Percentiles rank a stretch among this genome's conserved stretches.
Evolutionary conservation across 2,113 vertebrate genomes (phyloP).

Genomic region (Toxostoma redivivum): DNA sequence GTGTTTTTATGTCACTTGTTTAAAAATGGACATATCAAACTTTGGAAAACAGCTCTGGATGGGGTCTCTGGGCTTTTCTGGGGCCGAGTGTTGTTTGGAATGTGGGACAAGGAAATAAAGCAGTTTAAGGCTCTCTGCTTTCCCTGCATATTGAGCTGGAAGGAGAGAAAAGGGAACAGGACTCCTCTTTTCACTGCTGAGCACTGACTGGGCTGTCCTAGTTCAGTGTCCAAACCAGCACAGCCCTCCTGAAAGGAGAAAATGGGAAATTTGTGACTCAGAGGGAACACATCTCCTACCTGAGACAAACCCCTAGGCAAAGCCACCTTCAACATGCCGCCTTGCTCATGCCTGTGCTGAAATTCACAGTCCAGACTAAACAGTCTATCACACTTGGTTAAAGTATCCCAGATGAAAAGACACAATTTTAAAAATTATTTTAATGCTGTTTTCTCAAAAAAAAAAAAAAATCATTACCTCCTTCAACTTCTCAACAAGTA

Average conservation of each 20-base stretch:
- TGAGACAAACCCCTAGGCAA: neutral
- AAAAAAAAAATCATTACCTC: neutral
- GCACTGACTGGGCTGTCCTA: neutral
- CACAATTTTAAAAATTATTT: neutral
- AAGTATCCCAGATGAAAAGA: neutral
- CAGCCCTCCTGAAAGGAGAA: neutral
- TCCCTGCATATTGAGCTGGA: neutral
- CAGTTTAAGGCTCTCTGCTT: neutral
- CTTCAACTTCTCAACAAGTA: conserved; percentile 18
- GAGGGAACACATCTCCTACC: neutral
- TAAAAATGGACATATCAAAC: neutral
- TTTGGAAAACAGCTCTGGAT: neutral
- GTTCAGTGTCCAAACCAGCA: neutral
- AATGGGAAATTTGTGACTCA: neutral
- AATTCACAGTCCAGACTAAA: neutral
- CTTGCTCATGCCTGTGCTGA: neutral
- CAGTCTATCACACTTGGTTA: neutral
- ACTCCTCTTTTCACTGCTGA: neutral
- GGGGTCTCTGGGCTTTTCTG: neutral
- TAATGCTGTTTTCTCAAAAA: neutral
- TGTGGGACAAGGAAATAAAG: neutral
- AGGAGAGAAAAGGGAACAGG: neutral
- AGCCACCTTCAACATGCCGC: neutral
- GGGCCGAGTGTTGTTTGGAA: neutral
- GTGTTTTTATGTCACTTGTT: rapidly evolving